phyloP scores from a whole-genome alignment of 2,113 vertebrate species.

The Falcunculus frontatus region DNA sequence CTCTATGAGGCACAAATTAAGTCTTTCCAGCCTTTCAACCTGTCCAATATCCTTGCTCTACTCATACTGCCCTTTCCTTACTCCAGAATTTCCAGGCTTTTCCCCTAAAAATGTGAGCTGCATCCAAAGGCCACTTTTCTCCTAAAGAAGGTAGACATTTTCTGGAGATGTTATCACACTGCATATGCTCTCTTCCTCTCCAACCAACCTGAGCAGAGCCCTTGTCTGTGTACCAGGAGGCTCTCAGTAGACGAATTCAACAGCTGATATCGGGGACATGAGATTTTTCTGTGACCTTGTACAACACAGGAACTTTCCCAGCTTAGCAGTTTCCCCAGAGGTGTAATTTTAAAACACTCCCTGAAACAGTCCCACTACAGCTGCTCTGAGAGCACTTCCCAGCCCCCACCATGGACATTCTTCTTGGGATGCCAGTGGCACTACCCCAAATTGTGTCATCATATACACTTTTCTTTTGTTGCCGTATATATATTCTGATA shows the following conservation, averaged over 20 bases:
- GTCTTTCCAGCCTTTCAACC: not conserved
- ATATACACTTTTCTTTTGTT: not conserved
- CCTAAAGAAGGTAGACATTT: not conserved
- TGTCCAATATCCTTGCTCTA: not conserved
- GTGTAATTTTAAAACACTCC: not conserved
- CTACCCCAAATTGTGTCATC: not conserved
- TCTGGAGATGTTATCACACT: not conserved
- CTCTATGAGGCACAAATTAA: not conserved
- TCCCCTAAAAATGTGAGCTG: not conserved
- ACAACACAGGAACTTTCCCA: conserved; percentile 9
- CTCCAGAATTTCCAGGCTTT: not conserved
- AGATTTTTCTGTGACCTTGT: not conserved
- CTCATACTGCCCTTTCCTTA: not conserved
- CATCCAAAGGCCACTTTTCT: not conserved
- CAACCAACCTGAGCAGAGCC: not conserved
- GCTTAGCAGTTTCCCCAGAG: conserved; percentile 18
- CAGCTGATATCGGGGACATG: not conserved
- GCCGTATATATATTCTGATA: not conserved
- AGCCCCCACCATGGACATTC: not conserved
- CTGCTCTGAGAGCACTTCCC: not conserved
- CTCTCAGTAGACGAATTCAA: not conserved
- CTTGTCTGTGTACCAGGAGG: not conserved
- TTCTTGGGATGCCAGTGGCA: not conserved
- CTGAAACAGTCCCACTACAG: not conserved
- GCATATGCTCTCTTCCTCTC: not conserved